Base-by-base conservation (phyloP, 2,113 vertebrate genomes). In the Ctenomys sociabilis region DNA sequence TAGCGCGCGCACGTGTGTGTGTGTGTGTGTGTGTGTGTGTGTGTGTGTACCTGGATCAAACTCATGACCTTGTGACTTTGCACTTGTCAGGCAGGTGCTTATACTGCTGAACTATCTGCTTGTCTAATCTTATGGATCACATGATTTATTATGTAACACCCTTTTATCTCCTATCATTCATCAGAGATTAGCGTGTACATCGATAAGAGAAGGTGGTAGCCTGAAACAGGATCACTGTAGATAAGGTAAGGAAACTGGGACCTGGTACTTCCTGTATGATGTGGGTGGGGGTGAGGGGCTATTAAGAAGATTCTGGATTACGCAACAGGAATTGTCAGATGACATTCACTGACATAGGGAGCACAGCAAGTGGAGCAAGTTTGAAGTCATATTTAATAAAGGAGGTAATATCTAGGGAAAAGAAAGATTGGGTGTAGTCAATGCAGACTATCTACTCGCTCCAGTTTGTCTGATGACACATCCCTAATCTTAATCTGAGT, bases 401-500 rank as follows among this genome's bases (percentile, higher is more conserved):
- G 80, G 24, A 94, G 75, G 78, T 86, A 88, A 91, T 57, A 26
- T 91, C 82, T 24, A 59, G 24, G 30, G 82, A 92, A 61, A 66
- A 63, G 7, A 61, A 93, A 89, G 94, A 40, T 21, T 66, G 61
- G 72, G 83, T 94, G 84, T 96, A 64, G 28, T 61, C 66, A n/a
- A 35, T n/a, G 32, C 22, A 85, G 81, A 52, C 81, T 66, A 40
- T 72, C 43, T 17, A 52, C 89, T 93, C 72, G 95, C 82, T 93
- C 35, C 2, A 17, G 78, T 59, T 86, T 83, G 63, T 88, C 30
- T 73, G 83, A 91, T 72, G 68, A 97, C 87, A 88, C 49, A 80
- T 16, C 89, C 57, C 26, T 93, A 73, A 91, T 93, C 86, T 95
- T 77, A 83, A 7, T 52, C 32, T 95, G 95, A 96, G 90, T 97